phyloP scores from a whole-genome alignment of 2,797 vertebrate species.

The Alfaro cultratus region DNA sequence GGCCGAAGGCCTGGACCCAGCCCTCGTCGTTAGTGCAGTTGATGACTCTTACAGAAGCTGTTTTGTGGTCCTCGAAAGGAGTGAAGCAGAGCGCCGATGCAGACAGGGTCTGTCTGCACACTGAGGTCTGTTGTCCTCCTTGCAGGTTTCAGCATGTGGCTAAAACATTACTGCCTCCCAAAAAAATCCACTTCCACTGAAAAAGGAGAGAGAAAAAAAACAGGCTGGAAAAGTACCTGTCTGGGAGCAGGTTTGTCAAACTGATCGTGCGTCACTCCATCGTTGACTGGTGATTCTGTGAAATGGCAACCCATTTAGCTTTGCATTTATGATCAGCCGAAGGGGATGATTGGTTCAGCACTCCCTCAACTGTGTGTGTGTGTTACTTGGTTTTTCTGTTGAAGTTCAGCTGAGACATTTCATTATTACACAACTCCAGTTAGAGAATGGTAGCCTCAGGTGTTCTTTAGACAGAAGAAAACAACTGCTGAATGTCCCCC shows the following conservation, averaged over 20 bases:
- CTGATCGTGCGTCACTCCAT: constrained; percentile 65
- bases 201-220: constrained; percentile 40
- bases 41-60: constrained; percentile 76
- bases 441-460: not conserved
- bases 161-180: constrained; percentile 70
- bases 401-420: constrained; percentile 1
- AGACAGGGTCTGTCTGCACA: constrained; percentile 72
- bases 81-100: constrained; percentile 52
- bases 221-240: constrained; percentile 77
- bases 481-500: not conserved
- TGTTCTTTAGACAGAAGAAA: constrained; percentile 2
- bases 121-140: constrained; percentile 77
- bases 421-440: constrained; percentile 23
- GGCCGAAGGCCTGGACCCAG: constrained; percentile 52
- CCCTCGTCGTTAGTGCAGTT: constrained; percentile 60
- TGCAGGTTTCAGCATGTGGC: constrained; percentile 74
- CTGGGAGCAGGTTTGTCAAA: constrained; percentile 68
- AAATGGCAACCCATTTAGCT: constrained; percentile 50
- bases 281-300: constrained; percentile 64
- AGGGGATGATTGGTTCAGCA: constrained; percentile 39
- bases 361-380: not conserved
- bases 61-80: constrained; percentile 74
- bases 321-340: constrained; percentile 44
- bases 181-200: constrained; percentile 51
- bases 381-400: constrained; percentile 20